These are phyloP conservation scores for Tachuris rubrigastra DNA, from an alignment of 2,113 vertebrate genomes.

Conservation along the genomic window DNA sequence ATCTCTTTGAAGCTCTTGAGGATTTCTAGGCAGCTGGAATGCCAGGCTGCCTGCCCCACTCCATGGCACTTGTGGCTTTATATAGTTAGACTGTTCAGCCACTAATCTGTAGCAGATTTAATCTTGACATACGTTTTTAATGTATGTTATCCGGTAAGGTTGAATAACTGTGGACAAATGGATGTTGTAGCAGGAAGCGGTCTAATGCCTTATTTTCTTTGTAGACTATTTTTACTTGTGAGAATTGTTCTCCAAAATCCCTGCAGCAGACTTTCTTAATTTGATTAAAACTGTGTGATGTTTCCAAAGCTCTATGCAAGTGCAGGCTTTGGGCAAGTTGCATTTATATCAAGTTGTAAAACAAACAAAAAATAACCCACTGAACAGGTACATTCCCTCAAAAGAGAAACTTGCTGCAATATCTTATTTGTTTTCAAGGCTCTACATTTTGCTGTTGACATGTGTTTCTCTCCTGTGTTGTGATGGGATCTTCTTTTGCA, in stretches of 20 bases:
- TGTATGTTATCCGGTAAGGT: constrained; percentile 32
- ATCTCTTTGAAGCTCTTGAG: constrained; percentile 19
- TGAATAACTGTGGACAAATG: constrained; percentile 39
- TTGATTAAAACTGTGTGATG: background rate
- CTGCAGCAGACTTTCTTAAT: background rate
- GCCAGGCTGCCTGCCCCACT: background rate
- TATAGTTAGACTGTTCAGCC: constrained; percentile 42
- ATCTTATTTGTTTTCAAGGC: background rate
- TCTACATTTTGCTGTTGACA: background rate
- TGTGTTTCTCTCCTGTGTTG: background rate
- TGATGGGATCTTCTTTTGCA: background rate
- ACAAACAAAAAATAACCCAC: background rate
- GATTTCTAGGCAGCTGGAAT: constrained; percentile 60
- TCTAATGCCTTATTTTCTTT: constrained; percentile 38
- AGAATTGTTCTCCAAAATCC: background rate
- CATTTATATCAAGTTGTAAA: background rate
- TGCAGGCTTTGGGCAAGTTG: background rate
- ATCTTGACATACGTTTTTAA: constrained; percentile 32
- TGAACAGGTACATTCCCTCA: background rate
- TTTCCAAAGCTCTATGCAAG: background rate
- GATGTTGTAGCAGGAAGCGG: constrained; percentile 34
- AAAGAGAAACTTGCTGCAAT: background rate
- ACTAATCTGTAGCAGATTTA: constrained; percentile 34
- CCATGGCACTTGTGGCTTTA: constrained; percentile 35
- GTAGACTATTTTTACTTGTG: constrained; percentile 36